A percentile compares a stretch with the other conserved stretches of the same genome.
phyloP scores from a whole-genome alignment of 2,888 invertebrate genomes.

The Parelbella ahira region DNA sequence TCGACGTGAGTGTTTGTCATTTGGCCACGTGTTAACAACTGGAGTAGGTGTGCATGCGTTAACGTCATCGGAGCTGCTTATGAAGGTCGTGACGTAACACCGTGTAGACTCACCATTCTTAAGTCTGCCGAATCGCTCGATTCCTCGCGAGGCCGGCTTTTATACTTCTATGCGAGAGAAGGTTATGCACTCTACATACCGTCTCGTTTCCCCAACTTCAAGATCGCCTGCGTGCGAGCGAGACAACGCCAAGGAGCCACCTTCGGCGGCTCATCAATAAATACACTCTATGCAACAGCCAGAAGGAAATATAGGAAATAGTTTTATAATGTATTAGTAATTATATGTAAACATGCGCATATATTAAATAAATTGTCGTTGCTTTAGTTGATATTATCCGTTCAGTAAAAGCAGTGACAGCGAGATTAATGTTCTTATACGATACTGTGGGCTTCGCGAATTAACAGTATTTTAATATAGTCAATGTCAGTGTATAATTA shows the following conservation, averaged over 20 bases:
- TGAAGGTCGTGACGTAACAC: constrained; percentile 71
- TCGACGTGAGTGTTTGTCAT: too few relatives aligned
- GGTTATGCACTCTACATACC: constrained; percentile 51
- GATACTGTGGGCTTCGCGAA: too few relatives aligned
- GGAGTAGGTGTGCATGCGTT: constrained; percentile 55
- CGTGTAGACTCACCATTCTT: constrained; percentile 59
- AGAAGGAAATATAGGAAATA: constrained; percentile 16
- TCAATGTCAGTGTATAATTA: too few relatives aligned
- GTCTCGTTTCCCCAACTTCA: constrained; percentile 50
- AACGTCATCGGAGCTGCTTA: constrained; percentile 62
- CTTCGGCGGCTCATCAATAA: constrained; percentile 19
- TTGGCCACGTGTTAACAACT: constrained; percentile 57
- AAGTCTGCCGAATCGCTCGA: constrained; percentile 63
- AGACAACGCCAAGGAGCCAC: constrained; percentile 22
- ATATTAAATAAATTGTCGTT: constrained; percentile 1
- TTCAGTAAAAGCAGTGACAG: too few relatives aligned
- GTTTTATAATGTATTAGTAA: constrained; percentile 6
- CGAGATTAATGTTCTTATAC: too few relatives aligned
- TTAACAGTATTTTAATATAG: too few relatives aligned
- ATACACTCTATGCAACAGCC: constrained; percentile 7
- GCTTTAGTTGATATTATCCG: too few relatives aligned
- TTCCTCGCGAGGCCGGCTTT: constrained; percentile 63
- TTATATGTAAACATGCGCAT: constrained; percentile 4
- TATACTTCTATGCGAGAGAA: constrained; percentile 40
- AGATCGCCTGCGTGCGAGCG: constrained; percentile 39